A percentile compares a stretch with the other conserved stretches of the same genome.
These are phyloP conservation scores for Alca torda DNA, from an alignment of 2,797 vertebrate species.

Conservation along the genomic window DNA sequence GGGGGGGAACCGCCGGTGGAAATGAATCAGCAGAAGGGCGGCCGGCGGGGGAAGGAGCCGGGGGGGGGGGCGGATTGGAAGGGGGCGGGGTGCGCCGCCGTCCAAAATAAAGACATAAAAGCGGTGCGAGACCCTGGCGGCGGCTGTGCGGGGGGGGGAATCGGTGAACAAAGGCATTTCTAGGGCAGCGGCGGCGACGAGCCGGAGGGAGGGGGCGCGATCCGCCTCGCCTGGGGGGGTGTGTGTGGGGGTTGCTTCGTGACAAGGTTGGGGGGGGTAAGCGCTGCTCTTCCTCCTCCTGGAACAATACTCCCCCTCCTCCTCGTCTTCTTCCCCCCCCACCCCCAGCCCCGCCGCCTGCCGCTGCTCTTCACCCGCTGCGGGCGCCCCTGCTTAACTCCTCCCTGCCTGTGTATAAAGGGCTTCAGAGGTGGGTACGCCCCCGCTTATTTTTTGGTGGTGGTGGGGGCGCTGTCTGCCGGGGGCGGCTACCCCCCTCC, in stretches of 20 bases:
- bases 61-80: neutral
- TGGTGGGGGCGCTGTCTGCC: neutral
- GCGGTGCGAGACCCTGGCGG: neutral
- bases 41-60: neutral
- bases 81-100: neutral
- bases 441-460: neutral
- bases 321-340: neutral
- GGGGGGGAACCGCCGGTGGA: neutral
- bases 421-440: neutral
- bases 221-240: slow-evolving; percentile 34
- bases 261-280: neutral
- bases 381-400: neutral
- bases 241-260: neutral
- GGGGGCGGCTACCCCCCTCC: neutral
- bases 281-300: neutral
- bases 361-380: neutral
- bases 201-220: slow-evolving; percentile 77
- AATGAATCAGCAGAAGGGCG: slow-evolving; percentile 47
- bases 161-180: slow-evolving; percentile 80
- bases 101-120: slow-evolving; percentile 34
- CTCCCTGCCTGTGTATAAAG: neutral
- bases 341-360: neutral
- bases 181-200: slow-evolving; percentile 9
- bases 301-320: neutral
- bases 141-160: neutral